Base-by-base conservation (phyloP, 2,888 invertebrate species). In the Hirudinaria manillensis region DNA sequence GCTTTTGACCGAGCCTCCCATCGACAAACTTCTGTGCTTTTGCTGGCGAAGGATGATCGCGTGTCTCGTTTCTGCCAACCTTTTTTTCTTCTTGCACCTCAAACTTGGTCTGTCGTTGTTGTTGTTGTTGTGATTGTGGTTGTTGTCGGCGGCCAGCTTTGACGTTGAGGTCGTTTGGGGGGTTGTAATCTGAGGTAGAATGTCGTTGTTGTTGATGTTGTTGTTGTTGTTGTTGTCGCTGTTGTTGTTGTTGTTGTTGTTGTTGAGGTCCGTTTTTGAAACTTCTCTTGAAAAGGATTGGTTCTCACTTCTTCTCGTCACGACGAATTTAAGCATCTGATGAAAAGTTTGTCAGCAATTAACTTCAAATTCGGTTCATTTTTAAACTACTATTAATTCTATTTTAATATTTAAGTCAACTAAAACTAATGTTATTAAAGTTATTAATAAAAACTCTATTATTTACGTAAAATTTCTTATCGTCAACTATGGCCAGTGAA, bases 211-310 rank as follows among this genome's bases (percentile, higher is more conserved):
- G 29, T 67, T 67, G 67, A 10, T 36, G 68, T 29, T 34, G 68
- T 68, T 68, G 68, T 68, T 68, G 36, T 16, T 6, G 19, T 61
- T 10, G 29, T 68, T 67, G 32, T 32, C 29, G 29, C 24, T 67
- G 67, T 67, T 36, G 68, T 29, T 34, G 68, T 68, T 68, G 68
- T 68, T 68, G 36, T 16, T 6, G 19, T 61, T 10, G 45, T 45
- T 45, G 10, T 45, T 45, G 45, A 45, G n/a, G 10, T 45, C 45
- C 6, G 13, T 16, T n/a, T n/a, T n/a, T 45, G 45, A 45, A 45
- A 45, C 16, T 45, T 45, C 45, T 10, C 45, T 45, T 10, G 45
- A 45, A 16, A 45, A 45, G 10, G 45, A 45, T 45, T 45, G 45
- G 16, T 45, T 45, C 45, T 45, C 45, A 10, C 16, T 45, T 45